Conservation (phyloP, 2,888 invertebrate species). For the Aphidius colemani region DNA sequence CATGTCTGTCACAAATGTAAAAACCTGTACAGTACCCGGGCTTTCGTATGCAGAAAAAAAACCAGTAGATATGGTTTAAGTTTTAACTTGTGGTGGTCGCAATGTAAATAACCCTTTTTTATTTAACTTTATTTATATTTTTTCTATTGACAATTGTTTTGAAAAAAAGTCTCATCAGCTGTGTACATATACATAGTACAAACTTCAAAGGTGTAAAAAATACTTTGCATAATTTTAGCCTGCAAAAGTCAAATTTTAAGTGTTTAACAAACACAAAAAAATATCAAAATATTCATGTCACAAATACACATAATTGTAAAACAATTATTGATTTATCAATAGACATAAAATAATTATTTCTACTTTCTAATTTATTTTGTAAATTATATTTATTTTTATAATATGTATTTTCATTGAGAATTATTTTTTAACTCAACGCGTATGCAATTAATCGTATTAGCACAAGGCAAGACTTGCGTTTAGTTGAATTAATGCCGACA, state of each 20-base stretch:
- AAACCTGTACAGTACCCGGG: neutral
- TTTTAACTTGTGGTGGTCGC: neutral
- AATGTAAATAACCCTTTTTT: conserved; percentile 17
- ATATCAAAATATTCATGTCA: too few species aligned
- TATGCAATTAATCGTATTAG: conserved; percentile 6
- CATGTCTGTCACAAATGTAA: conserved; percentile 5
- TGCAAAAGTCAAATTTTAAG: conserved; percentile 52
- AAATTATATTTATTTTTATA: conserved; percentile 1
- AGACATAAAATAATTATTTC: neutral
- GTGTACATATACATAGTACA: conserved; percentile 39
- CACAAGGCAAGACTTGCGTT: neutral
- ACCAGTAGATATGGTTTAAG: neutral
- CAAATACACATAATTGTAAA: neutral
- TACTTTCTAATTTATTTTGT: neutral
- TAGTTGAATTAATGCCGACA: conserved; percentile 19
- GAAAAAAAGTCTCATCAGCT: conserved; percentile 45
- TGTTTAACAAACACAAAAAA: conserved; percentile 45
- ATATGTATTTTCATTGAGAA: neutral
- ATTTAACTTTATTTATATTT: conserved; percentile 7
- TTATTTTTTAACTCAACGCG: neutral
- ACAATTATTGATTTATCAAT: neutral
- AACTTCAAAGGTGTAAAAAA: conserved; percentile 30
- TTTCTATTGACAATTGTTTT: conserved; percentile 40
- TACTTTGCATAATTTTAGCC: conserved; percentile 47
- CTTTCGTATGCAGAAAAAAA: neutral